Evolutionary conservation across 2,888 invertebrate species (phyloP).

Genomic region (Penaeus monodon): DNA sequence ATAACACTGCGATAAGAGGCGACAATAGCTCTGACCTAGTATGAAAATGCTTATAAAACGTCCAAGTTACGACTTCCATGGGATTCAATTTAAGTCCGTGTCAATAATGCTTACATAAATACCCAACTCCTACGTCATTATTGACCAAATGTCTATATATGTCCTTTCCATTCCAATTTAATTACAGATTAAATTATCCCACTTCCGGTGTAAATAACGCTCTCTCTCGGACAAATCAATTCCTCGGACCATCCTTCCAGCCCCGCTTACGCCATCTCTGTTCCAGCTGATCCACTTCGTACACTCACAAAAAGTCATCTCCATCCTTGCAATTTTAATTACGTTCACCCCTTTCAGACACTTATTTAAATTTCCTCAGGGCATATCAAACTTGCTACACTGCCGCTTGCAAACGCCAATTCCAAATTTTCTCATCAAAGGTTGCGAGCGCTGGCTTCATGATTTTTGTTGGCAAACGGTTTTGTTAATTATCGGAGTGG

Average conservation of each 20-base stretch:
- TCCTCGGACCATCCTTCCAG: conserved; percentile 1
- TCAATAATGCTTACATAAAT: conserved; percentile 58
- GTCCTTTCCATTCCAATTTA: conserved; percentile 55
- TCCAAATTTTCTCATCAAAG: conserved; percentile 62
- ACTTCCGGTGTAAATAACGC: conserved; percentile 46
- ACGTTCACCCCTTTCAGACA: conserved; percentile 58
- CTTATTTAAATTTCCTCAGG: conserved; percentile 62
- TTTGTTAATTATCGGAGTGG: conserved; percentile 58
- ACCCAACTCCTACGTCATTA: conserved; percentile 52
- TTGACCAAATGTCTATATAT: conserved; percentile 57
- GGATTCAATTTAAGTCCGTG: conserved; percentile 55
- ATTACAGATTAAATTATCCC: conserved; percentile 54
- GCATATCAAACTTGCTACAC: conserved; percentile 60
- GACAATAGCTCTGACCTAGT: conserved; percentile 7
- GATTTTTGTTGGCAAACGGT: conserved; percentile 61
- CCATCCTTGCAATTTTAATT: conserved; percentile 54
- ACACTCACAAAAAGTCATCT: conserved; percentile 49
- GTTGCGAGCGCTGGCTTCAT: conserved; percentile 41
- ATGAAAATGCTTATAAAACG: conserved; percentile 48
- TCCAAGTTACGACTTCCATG: conserved; percentile 39
- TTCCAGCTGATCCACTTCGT: conserved; percentile 38
- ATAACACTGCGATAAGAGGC: conserved; percentile 27
- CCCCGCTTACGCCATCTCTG: not conserved
- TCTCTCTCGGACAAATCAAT: conserved; percentile 37
- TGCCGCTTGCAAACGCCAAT: conserved; percentile 57